phyloP scores from a whole-genome alignment of 2,797 vertebrate genomes.

The Taenioides sp. region DNA sequence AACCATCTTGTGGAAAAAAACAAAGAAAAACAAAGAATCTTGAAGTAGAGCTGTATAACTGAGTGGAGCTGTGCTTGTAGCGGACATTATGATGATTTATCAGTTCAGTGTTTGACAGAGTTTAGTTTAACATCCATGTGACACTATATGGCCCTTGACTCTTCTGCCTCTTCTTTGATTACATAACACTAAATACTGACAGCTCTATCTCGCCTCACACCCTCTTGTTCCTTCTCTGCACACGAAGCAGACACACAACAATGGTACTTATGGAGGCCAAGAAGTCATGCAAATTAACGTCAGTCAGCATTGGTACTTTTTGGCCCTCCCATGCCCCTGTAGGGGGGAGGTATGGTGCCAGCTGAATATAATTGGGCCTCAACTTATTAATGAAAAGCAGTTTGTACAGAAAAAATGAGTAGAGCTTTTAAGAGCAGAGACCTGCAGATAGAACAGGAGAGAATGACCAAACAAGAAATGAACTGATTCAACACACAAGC shows the following conservation, averaged over 20 bases:
- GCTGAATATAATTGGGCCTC: conserved; percentile 74
- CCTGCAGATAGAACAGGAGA: conserved; percentile 42
- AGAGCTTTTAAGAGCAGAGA: conserved; percentile 47
- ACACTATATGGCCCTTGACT: conserved; percentile 47
- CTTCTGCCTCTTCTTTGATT: conserved; percentile 43
- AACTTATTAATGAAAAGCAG: conserved; percentile 71
- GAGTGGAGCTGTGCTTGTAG: conserved; percentile 11
- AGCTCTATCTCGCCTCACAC: conserved; percentile 39
- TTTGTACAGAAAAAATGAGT: conserved; percentile 32
- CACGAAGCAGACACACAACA: conserved; percentile 68
- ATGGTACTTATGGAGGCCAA: conserved; percentile 76
- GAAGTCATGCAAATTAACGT: conserved; percentile 85
- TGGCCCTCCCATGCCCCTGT: conserved; percentile 72
- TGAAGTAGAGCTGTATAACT: neutral
- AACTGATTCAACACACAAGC: conserved; percentile 19
- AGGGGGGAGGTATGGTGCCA: conserved; percentile 62
- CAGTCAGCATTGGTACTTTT: conserved; percentile 76
- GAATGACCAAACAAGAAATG: conserved; percentile 28
- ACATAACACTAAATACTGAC: conserved; percentile 62
- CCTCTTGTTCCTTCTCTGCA: conserved; percentile 41
- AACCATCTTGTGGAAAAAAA: neutral
- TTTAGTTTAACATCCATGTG: conserved; percentile 40
- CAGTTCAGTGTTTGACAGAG: conserved; percentile 36
- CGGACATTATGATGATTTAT: conserved; percentile 22
- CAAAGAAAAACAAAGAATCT: neutral